Evolutionary conservation across 2,888 invertebrate genomes (phyloP).

Genomic region (Marasmarcha lunaedactyla): DNA sequence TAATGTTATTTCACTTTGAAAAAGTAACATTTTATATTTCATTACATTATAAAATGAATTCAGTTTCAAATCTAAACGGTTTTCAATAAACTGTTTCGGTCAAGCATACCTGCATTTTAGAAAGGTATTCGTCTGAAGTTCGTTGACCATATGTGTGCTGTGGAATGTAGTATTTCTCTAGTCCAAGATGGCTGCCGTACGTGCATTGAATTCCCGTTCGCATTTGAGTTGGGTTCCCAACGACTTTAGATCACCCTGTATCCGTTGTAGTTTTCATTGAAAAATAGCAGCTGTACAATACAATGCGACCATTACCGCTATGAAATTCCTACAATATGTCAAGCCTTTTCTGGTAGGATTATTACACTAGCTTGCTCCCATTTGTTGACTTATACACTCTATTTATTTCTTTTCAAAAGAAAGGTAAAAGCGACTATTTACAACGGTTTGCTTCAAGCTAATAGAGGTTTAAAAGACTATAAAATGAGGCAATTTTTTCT

Average conservation of each 20-base stretch:
- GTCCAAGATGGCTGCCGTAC: constrained; percentile 33
- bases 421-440: too few species aligned
- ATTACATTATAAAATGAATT: too few species aligned
- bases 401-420: neutral
- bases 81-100: too few species aligned
- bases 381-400: neutral
- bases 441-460: too few species aligned
- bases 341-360: constrained; percentile 1
- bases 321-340: constrained; percentile 15
- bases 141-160: neutral
- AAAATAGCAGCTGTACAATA: constrained; percentile 19
- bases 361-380: neutral
- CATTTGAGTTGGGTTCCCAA: constrained; percentile 17
- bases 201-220: constrained; percentile 26
- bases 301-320: constrained; percentile 12
- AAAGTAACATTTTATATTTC: constrained; percentile 6
- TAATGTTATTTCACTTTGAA: neutral
- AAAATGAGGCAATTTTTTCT: too few species aligned
- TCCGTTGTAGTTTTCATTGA: constrained; percentile 23
- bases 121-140: neutral
- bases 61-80: too few species aligned
- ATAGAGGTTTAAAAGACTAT: too few species aligned
- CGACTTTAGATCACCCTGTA: constrained; percentile 31
- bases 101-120: constrained; percentile 19
- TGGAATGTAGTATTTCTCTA: neutral